Evolutionary conservation across 1,140 invertebrate species (phyloP).

Genomic region (Microplitis mediator): DNA sequence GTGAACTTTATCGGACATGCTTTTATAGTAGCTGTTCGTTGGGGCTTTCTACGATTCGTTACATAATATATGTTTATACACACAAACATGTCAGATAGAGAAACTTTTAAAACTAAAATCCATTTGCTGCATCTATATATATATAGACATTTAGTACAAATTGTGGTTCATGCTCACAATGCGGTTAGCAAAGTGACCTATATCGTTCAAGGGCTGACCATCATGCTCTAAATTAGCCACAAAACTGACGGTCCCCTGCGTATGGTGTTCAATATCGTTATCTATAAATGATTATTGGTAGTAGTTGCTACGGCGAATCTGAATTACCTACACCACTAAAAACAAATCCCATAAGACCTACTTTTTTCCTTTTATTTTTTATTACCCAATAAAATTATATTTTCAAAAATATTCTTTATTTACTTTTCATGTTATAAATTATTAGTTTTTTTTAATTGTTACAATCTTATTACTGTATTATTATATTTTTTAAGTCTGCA

Average conservation of each 20-base stretch:
- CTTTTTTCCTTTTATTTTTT: too few relatives aligned
- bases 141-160: neutral
- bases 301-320: neutral
- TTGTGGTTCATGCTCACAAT: neutral
- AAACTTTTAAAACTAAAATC: neutral
- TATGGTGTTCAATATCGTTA: neutral
- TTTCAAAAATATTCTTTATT: too few relatives aligned
- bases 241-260: constrained; percentile 5
- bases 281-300: neutral
- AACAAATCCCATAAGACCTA: too few relatives aligned
- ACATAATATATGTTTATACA: neutral
- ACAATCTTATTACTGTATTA: neutral
- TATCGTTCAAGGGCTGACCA: neutral
- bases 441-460: neutral
- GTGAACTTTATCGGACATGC: neutral
- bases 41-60: neutral
- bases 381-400: too few relatives aligned
- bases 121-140: neutral
- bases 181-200: neutral
- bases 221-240: constrained; percentile 16
- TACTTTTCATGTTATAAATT: too few relatives aligned
- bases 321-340: too few relatives aligned
- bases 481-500: neutral
- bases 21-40: neutral
- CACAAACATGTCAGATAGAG: neutral